These are phyloP conservation scores for Bombylius major DNA, from an alignment of 2,888 invertebrate species.

Conservation along the genomic window DNA sequence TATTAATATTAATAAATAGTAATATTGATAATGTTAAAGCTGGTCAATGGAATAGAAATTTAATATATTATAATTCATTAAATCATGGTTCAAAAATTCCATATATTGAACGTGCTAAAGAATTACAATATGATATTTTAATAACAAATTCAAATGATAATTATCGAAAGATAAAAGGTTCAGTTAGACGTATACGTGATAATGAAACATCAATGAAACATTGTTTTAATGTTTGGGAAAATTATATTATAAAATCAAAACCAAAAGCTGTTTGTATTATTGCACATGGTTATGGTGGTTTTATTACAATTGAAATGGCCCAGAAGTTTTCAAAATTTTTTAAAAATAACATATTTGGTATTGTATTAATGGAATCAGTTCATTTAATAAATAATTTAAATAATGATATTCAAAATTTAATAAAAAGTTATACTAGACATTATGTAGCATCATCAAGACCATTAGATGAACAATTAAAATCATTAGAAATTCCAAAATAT, in stretches of 20 bases:
- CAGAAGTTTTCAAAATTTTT: constrained; percentile 45
- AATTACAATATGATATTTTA: constrained; percentile 54
- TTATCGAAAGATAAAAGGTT: constrained; percentile 36
- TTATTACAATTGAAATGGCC: constrained; percentile 47
- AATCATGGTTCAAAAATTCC: constrained; percentile 65
- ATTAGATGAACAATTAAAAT: constrained; percentile 40
- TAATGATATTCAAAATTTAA: constrained; percentile 15
- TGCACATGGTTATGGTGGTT: constrained; percentile 71
- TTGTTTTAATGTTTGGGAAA: constrained; percentile 53
- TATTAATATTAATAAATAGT: constrained; percentile 64
- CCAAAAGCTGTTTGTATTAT: constrained; percentile 56
- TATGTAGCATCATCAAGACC: constrained; percentile 47
- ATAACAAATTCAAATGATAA: constrained; percentile 66
- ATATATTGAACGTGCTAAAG: constrained; percentile 51
- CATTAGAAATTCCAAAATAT: constrained; percentile 41
- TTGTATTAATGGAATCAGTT: constrained; percentile 67
- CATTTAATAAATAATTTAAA: constrained; percentile 37
- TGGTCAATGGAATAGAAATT: constrained; percentile 73
- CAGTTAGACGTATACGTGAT: constrained; percentile 38
- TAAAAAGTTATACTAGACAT: constrained; percentile 39
- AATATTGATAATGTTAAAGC: constrained; percentile 60
- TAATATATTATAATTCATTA: constrained; percentile 48
- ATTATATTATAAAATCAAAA: constrained; percentile 44
- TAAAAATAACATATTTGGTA: constrained; percentile 51
- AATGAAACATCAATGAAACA: constrained; percentile 50